Base-by-base conservation (phyloP, 2,888 invertebrate genomes). In the Congeria kusceri region DNA sequence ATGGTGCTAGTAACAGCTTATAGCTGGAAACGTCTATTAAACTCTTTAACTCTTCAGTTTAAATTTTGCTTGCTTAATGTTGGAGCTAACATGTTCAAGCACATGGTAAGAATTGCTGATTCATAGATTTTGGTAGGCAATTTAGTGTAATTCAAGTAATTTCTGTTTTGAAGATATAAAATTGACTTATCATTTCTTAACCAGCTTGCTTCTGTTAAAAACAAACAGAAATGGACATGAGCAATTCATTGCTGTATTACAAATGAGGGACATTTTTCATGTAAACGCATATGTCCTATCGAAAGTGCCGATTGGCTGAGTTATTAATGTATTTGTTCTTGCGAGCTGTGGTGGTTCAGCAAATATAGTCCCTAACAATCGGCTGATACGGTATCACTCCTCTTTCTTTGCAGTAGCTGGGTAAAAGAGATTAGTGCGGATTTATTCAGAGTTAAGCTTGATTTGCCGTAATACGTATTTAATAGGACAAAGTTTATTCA, bases 391-490 rank as follows among this genome's bases (percentile, higher is more conserved):
- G 63, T 81, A 81, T 81, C 77, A 74, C 57, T 29, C 28, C 39
- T 46, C 68, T 53, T 81, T 81, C 70, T 70, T 57, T 67, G 58
- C 47, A 62, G 63, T 56, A 62, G 46, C 49, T 53, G 74, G 77
- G 75, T 82, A 70, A 73, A 78, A 67, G 57, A 75, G 77, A 78
- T 78, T 82, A 82, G 56, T 64, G 28, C 39, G 44, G 75, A 67
- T 65, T 81, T 81, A 77, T 32, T 57, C 46, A 75, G 68, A 72
- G 64, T 74, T 67, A 53, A 75, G 66, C 65, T 72, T 72, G 77
- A 78, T 75, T 76, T 75, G 53, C 39, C 53, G 68, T 82, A 82
- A 82, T 77, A 71, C 70, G 27, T 59, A 74, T 81, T 81, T 77
- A 81, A 77, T 69, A 81, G 74, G 80, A 74, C 71, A 64, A 70